Base-by-base conservation (phyloP, 2,113 vertebrate genomes). In the Alligator sinensis region DNA sequence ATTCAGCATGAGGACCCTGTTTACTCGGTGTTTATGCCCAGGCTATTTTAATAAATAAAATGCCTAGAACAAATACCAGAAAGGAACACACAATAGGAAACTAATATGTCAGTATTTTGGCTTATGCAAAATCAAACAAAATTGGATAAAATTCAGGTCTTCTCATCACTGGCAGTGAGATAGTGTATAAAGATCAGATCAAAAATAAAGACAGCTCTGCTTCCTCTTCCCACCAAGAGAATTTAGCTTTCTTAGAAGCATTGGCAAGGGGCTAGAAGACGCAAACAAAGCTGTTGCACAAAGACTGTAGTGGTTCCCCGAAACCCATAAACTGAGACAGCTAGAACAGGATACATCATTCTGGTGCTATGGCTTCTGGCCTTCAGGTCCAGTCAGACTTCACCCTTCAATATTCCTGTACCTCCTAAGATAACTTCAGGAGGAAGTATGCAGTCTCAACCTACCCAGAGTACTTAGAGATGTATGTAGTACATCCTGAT, bases 231-330 rank as follows among this genome's bases (percentile, higher is more conserved):
- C 21, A 79, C 28, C 61, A 64, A 12, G 28, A 30, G 38, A 27
- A 79, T 9, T 19, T 72, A 12, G 34, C 17, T 47, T 25, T 70
- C 24, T 74, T 9, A 6, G 70, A 74, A 74, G 22, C 70, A 47
- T 47, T 47, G 21, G 38, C 34, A 25, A 25, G 11, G 12, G 59
- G n/a, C 34, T n/a, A 5, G 25, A 80, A 28, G 55, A 19, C 11
- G n/a, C n/a, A n/a, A n/a, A n/a, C n/a, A n/a, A 30, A 61, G 60
- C 27, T n/a, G 0, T 59, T 66, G n/a, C 15, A 34, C 0, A 27
- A 38, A 76, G 74, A 72, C 15, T 5, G 24, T 34, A 55, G 2
- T 18, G 27, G 0, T 11, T 84, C 66, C 80, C 59, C 18, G 38
- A 57, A 22, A 3, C 54, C 63, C 61, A 59, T 72, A 16, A 61